These are phyloP conservation scores for Mycteria americana DNA, from an alignment of 2,797 vertebrate species.

Conservation along the genomic window DNA sequence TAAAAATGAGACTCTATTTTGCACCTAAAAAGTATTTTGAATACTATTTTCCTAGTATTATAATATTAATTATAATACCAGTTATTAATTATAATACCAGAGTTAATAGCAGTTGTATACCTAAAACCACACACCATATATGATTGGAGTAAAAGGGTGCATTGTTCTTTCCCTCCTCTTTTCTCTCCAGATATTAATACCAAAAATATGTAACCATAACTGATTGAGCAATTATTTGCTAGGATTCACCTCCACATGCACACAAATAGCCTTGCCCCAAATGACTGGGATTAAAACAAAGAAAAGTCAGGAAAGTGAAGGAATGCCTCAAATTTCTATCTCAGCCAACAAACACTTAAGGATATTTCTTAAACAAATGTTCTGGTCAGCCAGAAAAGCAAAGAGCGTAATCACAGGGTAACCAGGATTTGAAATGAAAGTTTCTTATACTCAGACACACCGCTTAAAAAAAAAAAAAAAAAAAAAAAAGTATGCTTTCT, in stretches of 20 bases:
- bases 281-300: not conserved
- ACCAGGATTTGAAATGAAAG: not conserved
- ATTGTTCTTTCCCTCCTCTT: not conserved
- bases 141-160: fast-evolving
- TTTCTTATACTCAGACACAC: not conserved
- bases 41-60: too few species aligned
- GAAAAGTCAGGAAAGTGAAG: not conserved
- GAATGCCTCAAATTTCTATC: too few species aligned
- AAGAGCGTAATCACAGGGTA: not conserved
- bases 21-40: not conserved
- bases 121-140: not conserved
- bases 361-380: not conserved
- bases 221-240: not conserved
- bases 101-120: not conserved
- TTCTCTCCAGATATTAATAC: not conserved
- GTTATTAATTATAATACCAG: too few species aligned
- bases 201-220: not conserved
- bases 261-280: not conserved
- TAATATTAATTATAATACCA: too few species aligned
- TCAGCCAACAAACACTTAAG: not conserved
- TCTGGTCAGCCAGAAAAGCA: not conserved
- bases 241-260: not conserved
- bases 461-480: fast-evolving
- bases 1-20: not conserved
- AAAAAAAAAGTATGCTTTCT: not conserved